Percentiles rank a stretch among this genome's conserved stretches.
phyloP scores from a whole-genome alignment of 2,113 vertebrate genomes.

The Dolichallabes microphthalmus region DNA sequence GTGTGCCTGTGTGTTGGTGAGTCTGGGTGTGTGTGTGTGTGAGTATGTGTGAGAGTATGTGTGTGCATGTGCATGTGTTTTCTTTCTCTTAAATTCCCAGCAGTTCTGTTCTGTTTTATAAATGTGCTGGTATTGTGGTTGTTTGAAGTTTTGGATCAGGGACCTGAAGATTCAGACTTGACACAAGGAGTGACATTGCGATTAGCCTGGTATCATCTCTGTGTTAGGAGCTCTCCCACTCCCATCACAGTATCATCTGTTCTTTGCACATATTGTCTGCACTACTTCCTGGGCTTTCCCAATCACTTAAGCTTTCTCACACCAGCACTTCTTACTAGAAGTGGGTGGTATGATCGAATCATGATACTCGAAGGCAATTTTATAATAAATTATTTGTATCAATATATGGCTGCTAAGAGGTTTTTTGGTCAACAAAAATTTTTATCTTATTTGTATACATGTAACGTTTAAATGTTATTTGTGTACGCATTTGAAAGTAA shows the following conservation, averaged over 20 bases:
- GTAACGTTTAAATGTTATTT: too few relatives aligned
- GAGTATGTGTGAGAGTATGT: neutral
- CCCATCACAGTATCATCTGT: conserved; percentile 37
- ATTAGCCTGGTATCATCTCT: conserved; percentile 65
- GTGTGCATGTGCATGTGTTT: conserved; percentile 66
- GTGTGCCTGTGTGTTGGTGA: conserved; percentile 22
- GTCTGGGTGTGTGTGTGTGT: conserved; percentile 49
- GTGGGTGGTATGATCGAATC: neutral
- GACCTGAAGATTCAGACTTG: conserved; percentile 80
- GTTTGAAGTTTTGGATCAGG: conserved; percentile 87
- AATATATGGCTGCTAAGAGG: neutral
- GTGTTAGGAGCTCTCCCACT: conserved; percentile 48
- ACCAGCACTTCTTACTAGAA: neutral
- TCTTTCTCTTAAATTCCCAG: conserved; percentile 81
- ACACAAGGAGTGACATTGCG: conserved; percentile 73
- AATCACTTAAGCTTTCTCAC: neutral
- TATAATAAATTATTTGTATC: neutral
- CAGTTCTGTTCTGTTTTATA: conserved; percentile 93
- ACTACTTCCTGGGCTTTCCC: neutral
- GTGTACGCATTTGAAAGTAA: too few relatives aligned
- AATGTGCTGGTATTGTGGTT: conserved; percentile 91
- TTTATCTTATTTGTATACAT: too few relatives aligned
- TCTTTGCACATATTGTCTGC: conserved; percentile 44
- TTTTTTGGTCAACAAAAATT: neutral
- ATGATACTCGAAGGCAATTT: neutral